phyloP scores from a whole-genome alignment of 2,888 invertebrate genomes.

The Dendrolimus houi region DNA sequence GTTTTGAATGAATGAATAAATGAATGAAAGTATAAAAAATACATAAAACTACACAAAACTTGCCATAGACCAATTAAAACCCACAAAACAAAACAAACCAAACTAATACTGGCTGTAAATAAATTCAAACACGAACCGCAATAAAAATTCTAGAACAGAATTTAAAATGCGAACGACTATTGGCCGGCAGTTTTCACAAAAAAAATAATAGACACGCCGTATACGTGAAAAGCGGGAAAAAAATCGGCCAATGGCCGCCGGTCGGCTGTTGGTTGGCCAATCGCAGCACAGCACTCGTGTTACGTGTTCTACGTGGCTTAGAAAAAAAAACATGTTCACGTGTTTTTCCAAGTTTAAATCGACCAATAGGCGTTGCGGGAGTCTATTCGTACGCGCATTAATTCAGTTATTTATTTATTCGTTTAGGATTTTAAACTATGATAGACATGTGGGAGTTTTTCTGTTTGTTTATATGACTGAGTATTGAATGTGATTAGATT shows the following conservation, averaged over 20 bases:
- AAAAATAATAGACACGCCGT: slow-evolving; percentile 58
- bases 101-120: slow-evolving; percentile 26
- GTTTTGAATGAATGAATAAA: too few relatives aligned
- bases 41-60: too few relatives aligned
- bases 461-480: too few relatives aligned
- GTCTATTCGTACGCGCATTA: slow-evolving; percentile 47
- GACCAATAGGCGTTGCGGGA: slow-evolving; percentile 50
- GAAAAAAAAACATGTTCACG: slow-evolving; percentile 60
- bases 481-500: too few relatives aligned
- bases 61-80: slow-evolving; percentile 12
- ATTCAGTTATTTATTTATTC: slow-evolving; percentile 44
- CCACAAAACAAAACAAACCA: slow-evolving; percentile 16
- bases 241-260: slow-evolving; percentile 58
- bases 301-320: slow-evolving; percentile 70
- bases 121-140: slow-evolving; percentile 39
- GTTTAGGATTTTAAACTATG: not conserved
- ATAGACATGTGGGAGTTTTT: too few relatives aligned
- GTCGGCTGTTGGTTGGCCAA: slow-evolving; percentile 41
- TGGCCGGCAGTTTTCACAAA: slow-evolving; percentile 58
- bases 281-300: slow-evolving; percentile 35
- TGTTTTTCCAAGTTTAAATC: slow-evolving; percentile 63
- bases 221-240: slow-evolving; percentile 70
- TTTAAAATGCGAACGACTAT: slow-evolving; percentile 59
- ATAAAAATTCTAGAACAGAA: slow-evolving; percentile 39
- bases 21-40: too few relatives aligned